A percentile compares a stretch with the other conserved stretches of the same genome.
phyloP scores from a whole-genome alignment of 1,140 invertebrate species.

The Sitobion miscanthi region DNA sequence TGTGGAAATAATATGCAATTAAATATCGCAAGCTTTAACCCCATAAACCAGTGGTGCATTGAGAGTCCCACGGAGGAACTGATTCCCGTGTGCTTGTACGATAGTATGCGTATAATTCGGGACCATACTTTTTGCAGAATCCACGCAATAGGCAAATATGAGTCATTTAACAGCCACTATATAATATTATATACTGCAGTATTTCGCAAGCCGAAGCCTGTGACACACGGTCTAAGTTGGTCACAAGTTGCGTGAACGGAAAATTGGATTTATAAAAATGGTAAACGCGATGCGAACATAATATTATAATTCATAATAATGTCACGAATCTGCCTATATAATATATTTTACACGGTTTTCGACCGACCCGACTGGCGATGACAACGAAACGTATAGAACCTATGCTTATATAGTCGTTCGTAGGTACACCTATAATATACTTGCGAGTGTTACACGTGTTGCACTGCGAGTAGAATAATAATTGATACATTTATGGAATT shows the following conservation, averaged over 20 bases:
- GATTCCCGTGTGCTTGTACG: no score
- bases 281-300: neutral
- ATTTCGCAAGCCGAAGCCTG: no score
- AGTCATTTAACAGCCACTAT: neutral
- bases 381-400: neutral
- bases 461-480: neutral
- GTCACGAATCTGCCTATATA: neutral
- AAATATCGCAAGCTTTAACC: neutral
- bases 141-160: neutral
- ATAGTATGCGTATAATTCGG: neutral
- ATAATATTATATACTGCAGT: no score
- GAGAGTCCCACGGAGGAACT: neutral
- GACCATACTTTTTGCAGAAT: neutral
- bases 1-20: no score
- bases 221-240: no score
- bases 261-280: neutral
- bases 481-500: conserved; percentile 7
- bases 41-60: no score
- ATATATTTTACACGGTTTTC: neutral
- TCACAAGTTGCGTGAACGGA: neutral
- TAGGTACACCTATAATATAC: neutral
- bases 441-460: neutral
- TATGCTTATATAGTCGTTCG: neutral
- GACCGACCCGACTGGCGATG: neutral
- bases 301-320: neutral